Base-by-base conservation (phyloP, 2,113 vertebrate genomes). In the Menidia beryllina region DNA sequence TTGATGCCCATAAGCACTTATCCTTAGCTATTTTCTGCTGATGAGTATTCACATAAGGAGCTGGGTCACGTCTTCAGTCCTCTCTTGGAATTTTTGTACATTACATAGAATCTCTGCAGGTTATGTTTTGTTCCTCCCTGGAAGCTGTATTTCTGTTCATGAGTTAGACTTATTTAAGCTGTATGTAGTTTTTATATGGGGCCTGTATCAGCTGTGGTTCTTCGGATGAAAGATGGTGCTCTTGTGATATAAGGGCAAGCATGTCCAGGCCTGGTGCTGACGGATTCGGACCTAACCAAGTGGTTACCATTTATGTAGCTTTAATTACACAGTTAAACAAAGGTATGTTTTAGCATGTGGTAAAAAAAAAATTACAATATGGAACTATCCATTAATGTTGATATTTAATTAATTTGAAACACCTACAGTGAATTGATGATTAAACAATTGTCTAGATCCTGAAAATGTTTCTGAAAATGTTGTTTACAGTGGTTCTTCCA, bases 91-190 rank as follows among this genome's bases (percentile, higher is more conserved):
- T n/a, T n/a, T 60, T 30, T 55, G 13, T 43, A 7, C 19, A 14
- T 69, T 43, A 41, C n/a, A 63, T 30, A 26, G 14, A 10, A 30
- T 49, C 60, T 51, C 41, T 47, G 49, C 13, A 48, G 45, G 41
- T 7, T n/a, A n/a, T n/a, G n/a, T n/a, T n/a, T n/a, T 57, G 20
- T 30, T 23, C n/a, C 25, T 72, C 26, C 30, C 75, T 72, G 36
- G 53, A 77, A 71, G 77, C 69, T 82, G 82, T 72, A 81, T 83
- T 87, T 82, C 83, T 86, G 19, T 54, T 41, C 69, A 60, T 30
- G 45, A 72, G 84, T 68, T 74, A 77, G 61, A 70, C 47, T 72
- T 62, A 15, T 13, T 73, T 73, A 45, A 58, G 49, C 65, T 54
- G 39, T 54, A 48, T 66, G 15, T 38, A 13, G 15, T 48, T 67